Evolutionary conservation across 2,888 invertebrate species (phyloP).

Genomic region (Stenchaetothrips biformis): DNA sequence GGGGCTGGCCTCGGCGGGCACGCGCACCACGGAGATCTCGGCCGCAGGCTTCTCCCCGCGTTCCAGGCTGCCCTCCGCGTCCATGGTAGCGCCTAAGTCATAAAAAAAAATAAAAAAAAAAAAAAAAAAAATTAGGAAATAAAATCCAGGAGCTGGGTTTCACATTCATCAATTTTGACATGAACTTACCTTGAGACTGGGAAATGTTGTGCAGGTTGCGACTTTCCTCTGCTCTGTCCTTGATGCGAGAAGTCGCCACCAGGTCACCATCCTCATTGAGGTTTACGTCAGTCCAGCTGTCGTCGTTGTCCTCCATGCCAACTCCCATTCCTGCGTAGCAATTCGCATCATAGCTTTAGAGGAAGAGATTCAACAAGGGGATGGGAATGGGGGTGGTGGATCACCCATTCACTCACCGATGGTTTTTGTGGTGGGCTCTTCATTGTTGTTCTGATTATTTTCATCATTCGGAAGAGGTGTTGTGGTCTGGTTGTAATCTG

Average conservation of each 20-base stretch:
- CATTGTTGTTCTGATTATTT: slow-evolving; percentile 13
- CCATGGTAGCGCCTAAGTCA: slow-evolving; percentile 50
- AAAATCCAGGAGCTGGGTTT: background rate
- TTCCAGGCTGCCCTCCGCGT: slow-evolving; percentile 64
- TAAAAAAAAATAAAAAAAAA: background rate
- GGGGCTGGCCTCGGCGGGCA: slow-evolving; percentile 49
- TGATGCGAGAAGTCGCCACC: slow-evolving; percentile 42
- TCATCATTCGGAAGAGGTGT: background rate
- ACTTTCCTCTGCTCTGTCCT: slow-evolving; percentile 50
- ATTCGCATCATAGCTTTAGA: slow-evolving; percentile 34
- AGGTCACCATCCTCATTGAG: slow-evolving; percentile 73
- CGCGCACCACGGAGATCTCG: slow-evolving; percentile 68
- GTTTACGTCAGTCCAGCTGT: slow-evolving; percentile 91
- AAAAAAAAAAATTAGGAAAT: background rate
- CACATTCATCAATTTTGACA: background rate
- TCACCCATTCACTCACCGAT: slow-evolving; percentile 37
- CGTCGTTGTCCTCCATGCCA: slow-evolving; percentile 55
- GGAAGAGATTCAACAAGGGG: slow-evolving; percentile 27
- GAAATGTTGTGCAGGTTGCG: slow-evolving; percentile 55
- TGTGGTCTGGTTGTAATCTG: slow-evolving; percentile 2
- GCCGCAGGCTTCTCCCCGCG: slow-evolving; percentile 65
- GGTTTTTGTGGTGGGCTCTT: slow-evolving; percentile 22
- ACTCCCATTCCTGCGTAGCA: slow-evolving; percentile 4
- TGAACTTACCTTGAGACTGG: slow-evolving; percentile 46
- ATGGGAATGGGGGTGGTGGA: slow-evolving; percentile 38